Base-by-base conservation (phyloP, 2,888 invertebrate species). In the Sphinx pinastri region DNA sequence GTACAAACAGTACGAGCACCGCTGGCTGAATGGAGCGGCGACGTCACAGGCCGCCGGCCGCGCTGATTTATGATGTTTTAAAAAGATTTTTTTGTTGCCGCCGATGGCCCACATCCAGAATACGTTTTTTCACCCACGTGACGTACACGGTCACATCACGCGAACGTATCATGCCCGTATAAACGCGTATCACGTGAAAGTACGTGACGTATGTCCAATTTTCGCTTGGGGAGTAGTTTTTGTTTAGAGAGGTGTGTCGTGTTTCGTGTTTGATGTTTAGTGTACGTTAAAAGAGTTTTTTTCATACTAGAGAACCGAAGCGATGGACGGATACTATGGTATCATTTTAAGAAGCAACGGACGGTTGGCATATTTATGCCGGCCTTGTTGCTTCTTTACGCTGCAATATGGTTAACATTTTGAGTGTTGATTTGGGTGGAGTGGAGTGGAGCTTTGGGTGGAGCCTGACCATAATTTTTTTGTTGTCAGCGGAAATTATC, bases 21-120 rank as follows among this genome's bases (percentile, higher is more conserved):
- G 67, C 19, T 72, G 74, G 69, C 74, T 86, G 80, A 87, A 87
- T 87, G 84, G 77, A 79, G 71, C 68, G 67, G 73, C 84, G 82
- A 87, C 87, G 84, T 84, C 84, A 85, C 63, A 25, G 38, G 54
- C 69, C 70, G 72, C 74, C 76, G 72, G 79, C 76, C 74, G 69
- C 66, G 73, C 69, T 83, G 84, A 85, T 83, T 84, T 84, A 84
- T 82, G 79, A 78, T 81, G 80, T 83, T 87, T 84, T 81, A 81
- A 84, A 84, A 83, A 81, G 73, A 76, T 81, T 80, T 79, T 71
- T 73, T 71, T 69, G 68, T 60, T 69, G 74, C 74, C 78, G 74
- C 71, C 72, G 75, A 75, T 84, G 85, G 83, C 83, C 76, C 74
- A 66, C 72, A 75, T 85, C 88, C 88, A 86, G 84, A 74, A 73